Evolutionary conservation across 30 jellyfish, hydroid and myxozoan genomes (phyloP).

Genomic region (Rhopilema esculentum): DNA sequence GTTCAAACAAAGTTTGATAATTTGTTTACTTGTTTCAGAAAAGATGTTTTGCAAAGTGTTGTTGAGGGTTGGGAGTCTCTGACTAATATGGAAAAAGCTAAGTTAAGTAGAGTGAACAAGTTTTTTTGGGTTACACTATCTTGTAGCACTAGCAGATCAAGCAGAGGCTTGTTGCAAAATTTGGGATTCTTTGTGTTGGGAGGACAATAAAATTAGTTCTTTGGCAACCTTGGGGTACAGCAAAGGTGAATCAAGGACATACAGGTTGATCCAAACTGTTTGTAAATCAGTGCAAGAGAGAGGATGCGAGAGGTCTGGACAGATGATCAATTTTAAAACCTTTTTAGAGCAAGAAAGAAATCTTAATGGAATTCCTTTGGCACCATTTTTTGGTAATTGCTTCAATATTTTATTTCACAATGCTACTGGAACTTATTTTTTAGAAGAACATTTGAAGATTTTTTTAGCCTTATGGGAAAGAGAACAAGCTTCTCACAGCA

Average conservation of each 20-base stretch:
- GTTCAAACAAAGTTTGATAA: slow-evolving; percentile 47
- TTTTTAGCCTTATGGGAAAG: too few relatives aligned
- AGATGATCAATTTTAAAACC: slow-evolving; percentile 43
- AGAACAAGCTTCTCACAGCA: too few relatives aligned
- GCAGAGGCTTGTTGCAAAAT: slow-evolving; percentile 41
- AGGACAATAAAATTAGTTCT: slow-evolving; percentile 49
- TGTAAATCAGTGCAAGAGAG: slow-evolving; percentile 61
- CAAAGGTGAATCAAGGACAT: slow-evolving; percentile 66
- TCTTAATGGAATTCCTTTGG: too few relatives aligned
- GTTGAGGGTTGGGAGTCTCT: slow-evolving; percentile 35
- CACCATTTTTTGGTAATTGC: too few relatives aligned
- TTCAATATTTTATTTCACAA: too few relatives aligned
- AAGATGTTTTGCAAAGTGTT: slow-evolving; percentile 26
- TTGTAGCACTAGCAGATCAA: slow-evolving; percentile 73
- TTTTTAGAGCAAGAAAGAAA: background rate
- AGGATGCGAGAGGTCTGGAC: slow-evolving; percentile 56
- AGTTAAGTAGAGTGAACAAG: slow-evolving; percentile 2
- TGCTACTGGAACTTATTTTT: too few relatives aligned
- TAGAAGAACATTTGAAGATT: too few relatives aligned
- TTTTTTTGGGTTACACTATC: slow-evolving; percentile 61
- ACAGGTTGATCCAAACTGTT: slow-evolving; percentile 27
- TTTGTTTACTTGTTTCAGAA: slow-evolving; percentile 22
- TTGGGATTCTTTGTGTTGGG: slow-evolving; percentile 61
- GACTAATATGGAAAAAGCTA: background rate
- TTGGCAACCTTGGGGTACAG: slow-evolving; percentile 63